A percentile compares a stretch with the other conserved stretches of the same genome.
These are phyloP conservation scores for Galeruca laticollis DNA, from an alignment of 2,888 invertebrate genomes.

Conservation along the genomic window DNA sequence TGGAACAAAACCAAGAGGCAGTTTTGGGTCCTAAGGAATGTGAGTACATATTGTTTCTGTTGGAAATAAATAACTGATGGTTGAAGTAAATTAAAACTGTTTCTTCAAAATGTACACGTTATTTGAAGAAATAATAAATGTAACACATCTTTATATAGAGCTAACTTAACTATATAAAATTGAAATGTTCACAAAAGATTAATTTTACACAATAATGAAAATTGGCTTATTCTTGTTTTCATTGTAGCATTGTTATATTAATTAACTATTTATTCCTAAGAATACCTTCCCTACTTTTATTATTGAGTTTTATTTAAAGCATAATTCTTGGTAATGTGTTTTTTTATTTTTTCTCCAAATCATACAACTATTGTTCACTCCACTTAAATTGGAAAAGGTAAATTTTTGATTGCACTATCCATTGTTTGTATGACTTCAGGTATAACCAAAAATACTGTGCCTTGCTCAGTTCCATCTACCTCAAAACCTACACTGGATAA, in stretches of 20 bases:
- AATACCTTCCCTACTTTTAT: background rate
- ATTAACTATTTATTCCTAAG: too few species aligned
- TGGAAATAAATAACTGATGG: background rate
- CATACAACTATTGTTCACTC: background rate
- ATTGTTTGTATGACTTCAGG: constrained; percentile 1
- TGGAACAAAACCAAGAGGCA: constrained; percentile 2
- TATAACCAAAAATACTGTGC: constrained; percentile 1
- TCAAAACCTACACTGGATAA: constrained; percentile 1
- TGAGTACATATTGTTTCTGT: background rate
- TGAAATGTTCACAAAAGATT: background rate
- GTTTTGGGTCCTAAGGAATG: background rate
- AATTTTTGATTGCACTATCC: background rate
- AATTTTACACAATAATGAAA: too few species aligned
- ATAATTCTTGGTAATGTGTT: background rate
- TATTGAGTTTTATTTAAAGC: background rate
- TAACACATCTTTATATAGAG: background rate
- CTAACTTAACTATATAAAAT: too few species aligned
- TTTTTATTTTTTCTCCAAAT: too few species aligned
- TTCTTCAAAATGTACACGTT: background rate
- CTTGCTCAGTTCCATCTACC: background rate
- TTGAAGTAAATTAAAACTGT: background rate
- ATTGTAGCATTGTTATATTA: too few species aligned
- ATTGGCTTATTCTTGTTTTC: too few species aligned
- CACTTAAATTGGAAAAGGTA: background rate
- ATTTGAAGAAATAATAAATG: background rate